phyloP scores from a whole-genome alignment of 2,888 invertebrate genomes.

The Dromius quadrimaculatus region DNA sequence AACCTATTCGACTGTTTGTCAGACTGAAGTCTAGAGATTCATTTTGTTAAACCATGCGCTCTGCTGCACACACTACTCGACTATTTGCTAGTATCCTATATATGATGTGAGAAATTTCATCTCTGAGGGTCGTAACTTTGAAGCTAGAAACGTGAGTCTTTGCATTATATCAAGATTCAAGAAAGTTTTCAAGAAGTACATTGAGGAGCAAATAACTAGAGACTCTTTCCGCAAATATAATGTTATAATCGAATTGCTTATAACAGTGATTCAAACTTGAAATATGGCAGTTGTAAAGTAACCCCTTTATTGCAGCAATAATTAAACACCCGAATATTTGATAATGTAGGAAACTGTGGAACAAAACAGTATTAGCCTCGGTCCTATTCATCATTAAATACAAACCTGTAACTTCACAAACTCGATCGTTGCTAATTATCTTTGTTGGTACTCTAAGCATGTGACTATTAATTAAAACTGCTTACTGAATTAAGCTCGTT shows the following conservation, averaged over 20 bases:
- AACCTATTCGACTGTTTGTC: slow-evolving; percentile 17
- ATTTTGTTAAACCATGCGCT: slow-evolving; percentile 17
- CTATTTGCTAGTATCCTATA: slow-evolving; percentile 10
- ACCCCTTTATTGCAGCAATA: not conserved
- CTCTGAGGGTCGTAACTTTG: not conserved
- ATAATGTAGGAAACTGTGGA: slow-evolving; percentile 7
- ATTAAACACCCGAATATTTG: slow-evolving; percentile 21
- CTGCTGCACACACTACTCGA: not conserved
- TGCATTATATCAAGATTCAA: not conserved
- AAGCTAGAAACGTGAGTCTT: not conserved
- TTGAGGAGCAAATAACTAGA: too few relatives aligned
- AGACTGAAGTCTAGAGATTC: not conserved
- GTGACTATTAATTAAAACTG: slow-evolving; percentile 48
- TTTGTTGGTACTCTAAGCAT: slow-evolving; percentile 45
- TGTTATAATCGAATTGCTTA: not conserved
- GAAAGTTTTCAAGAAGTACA: too few relatives aligned
- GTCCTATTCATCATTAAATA: slow-evolving; percentile 20
- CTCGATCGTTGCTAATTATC: slow-evolving; percentile 44
- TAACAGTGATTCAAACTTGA: not conserved
- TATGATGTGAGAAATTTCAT: not conserved
- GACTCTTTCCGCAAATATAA: not conserved
- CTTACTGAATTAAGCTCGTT: slow-evolving; percentile 39
- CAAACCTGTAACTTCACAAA: slow-evolving; percentile 22
- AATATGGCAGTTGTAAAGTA: slow-evolving; percentile 1
- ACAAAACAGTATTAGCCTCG: slow-evolving; percentile 17